These are phyloP conservation scores for Mythimna ferrago DNA, from an alignment of 2,888 invertebrate genomes.

Conservation along the genomic window DNA sequence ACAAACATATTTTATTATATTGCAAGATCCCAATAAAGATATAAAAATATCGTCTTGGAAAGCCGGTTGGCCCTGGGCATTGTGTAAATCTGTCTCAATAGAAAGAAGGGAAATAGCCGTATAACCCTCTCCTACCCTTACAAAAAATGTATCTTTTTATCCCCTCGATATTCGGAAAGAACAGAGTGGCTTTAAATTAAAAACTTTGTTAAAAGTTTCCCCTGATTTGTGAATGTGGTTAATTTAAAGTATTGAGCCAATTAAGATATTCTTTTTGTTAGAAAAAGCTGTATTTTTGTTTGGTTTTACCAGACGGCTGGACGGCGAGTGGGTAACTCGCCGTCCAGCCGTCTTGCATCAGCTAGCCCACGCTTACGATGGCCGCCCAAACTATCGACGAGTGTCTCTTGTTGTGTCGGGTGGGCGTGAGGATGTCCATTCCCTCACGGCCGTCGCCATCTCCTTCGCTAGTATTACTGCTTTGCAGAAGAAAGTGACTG, in stretches of 20 bases:
- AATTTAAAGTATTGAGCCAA: constrained; percentile 57
- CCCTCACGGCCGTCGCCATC: too few relatives aligned
- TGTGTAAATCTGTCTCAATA: constrained; percentile 81
- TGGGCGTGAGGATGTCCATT: too few relatives aligned
- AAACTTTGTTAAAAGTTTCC: constrained; percentile 60
- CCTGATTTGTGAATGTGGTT: constrained; percentile 66
- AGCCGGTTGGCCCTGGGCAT: constrained; percentile 76
- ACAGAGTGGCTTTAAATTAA: constrained; percentile 61
- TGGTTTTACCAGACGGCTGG: too few relatives aligned
- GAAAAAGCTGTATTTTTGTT: constrained; percentile 23
- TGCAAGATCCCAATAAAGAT: constrained; percentile 79
- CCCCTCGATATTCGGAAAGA: constrained; percentile 69
- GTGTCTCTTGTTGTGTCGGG: too few relatives aligned
- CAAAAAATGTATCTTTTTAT: constrained; percentile 75
- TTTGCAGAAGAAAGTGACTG: too few relatives aligned
- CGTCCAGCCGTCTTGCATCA: too few relatives aligned
- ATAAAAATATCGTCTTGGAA: constrained; percentile 76
- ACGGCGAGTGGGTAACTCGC: too few relatives aligned
- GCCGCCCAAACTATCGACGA: too few relatives aligned
- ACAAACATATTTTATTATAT: constrained; percentile 73
- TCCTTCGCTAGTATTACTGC: too few relatives aligned
- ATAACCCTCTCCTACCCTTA: constrained; percentile 78
- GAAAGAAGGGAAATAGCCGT: constrained; percentile 79
- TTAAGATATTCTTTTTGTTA: constrained; percentile 39
- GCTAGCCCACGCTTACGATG: too few relatives aligned